Base-by-base conservation (phyloP, 2,797 vertebrate species). In the Enteromius fasciolatus region DNA sequence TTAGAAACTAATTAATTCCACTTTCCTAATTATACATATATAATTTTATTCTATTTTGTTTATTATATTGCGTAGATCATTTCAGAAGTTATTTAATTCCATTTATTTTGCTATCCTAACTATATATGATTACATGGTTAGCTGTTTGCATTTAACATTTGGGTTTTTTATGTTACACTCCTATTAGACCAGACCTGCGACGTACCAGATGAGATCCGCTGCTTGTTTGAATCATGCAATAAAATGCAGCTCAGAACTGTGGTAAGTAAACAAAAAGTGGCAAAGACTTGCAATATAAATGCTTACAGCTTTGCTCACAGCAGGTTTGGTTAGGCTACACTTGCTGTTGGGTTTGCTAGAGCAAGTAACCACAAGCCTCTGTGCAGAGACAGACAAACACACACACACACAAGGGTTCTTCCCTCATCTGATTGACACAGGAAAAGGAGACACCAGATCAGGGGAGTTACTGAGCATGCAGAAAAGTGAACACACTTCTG, bases 351-450 rank as follows among this genome's bases (percentile, higher is more conserved):
- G 54, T 80, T 75, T 78, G 81, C 72, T 78, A 68, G n/a, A 80
- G 67, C 83, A 86, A 77, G 81, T 83, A 84, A 87, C 88, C 67
- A 85, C 87, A 87, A 84, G 72, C 57, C 52, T 80, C 68, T 54
- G 44, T 78, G 61, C 74, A 76, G 66, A 80, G 64, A 73, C 78
- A 76, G 75, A 78, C 85, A 90, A 54, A 76, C 72, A 82, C 18
- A 79, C 63, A 86, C 77, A 86, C 77, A 50, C 72, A 64, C 50
- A 59, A 82, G 88, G 91, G 92, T 75, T 84, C 85, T 89, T 89
- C 85, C 85, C 73, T 61, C 79, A 57, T 84, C 80, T 75, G 76
- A 80, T 70, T 84, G 76, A 50, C 78, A 84, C 81, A 89, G 85
- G 85, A 85, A 86, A 81, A 80, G 88, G 85, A 87, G 88, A 89